Percentiles rank a stretch among this genome's conserved stretches.
phyloP scores from a whole-genome alignment of 92 coral and sea anemone genomes.

The Palythoa caribaeorum region DNA sequence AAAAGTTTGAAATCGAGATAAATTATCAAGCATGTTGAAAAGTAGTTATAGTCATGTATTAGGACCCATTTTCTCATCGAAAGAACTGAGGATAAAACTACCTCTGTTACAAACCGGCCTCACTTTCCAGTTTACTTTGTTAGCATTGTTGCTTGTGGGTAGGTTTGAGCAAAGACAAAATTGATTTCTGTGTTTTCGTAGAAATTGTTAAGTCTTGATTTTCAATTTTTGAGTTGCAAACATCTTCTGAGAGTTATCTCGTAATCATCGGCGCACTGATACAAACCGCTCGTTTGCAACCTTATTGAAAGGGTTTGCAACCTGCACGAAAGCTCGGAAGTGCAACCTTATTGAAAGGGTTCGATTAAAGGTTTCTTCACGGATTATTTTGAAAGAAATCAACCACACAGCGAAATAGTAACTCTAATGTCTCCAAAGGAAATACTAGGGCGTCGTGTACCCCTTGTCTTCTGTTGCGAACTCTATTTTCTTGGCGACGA shows the following conservation, averaged over 20 bases:
- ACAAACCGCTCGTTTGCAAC: not conserved
- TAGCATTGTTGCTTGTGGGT: not conserved
- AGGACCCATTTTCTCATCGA: not conserved
- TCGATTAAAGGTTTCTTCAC: not conserved
- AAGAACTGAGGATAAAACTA: not conserved
- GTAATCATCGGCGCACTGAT: not conserved
- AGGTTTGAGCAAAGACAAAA: not conserved
- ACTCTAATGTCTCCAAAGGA: not conserved
- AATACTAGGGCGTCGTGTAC: not conserved
- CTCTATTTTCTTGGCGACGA: not conserved
- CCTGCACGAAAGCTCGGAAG: not conserved
- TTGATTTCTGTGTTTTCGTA: not conserved
- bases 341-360: not conserved
- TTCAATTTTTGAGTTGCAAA: not conserved
- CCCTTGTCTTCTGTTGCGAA: constrained; percentile 4
- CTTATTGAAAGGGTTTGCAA: not conserved
- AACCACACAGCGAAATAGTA: not conserved
- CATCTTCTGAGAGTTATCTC: not conserved
- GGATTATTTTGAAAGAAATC: constrained; percentile 15
- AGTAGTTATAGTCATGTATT: not conserved
- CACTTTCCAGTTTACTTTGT: not conserved
- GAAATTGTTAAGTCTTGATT: not conserved
- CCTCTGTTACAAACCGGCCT: not conserved
- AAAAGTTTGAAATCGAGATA: too few relatives aligned
- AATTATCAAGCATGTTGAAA: too few relatives aligned